A percentile compares a stretch with the other conserved stretches of the same genome.
Evolutionary conservation across 2,113 vertebrate genomes (phyloP).

Genomic region (Prionailurus bengalensis): DNA sequence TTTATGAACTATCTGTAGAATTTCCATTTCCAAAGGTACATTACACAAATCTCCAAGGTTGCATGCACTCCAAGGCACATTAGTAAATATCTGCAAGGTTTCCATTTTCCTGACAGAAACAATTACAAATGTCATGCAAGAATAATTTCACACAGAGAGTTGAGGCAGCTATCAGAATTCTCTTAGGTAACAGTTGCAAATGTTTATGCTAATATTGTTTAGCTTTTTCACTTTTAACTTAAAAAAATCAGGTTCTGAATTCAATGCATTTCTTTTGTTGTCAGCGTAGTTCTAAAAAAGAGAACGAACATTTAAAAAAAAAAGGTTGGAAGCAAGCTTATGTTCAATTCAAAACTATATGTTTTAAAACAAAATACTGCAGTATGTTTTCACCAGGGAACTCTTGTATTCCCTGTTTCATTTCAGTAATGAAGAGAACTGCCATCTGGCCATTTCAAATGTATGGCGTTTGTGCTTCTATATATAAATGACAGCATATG

Average conservation of each 20-base stretch:
- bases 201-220: conserved; percentile 78
- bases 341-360: conserved; percentile 47
- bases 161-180: conserved; percentile 76
- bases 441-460: conserved; percentile 64
- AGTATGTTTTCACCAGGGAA: conserved; percentile 51
- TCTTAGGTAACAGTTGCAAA: conserved; percentile 79
- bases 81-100: conserved; percentile 85
- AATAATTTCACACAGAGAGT: conserved; percentile 84
- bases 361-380: conserved; percentile 70
- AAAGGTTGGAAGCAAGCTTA: conserved; percentile 33
- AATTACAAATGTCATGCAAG: conserved; percentile 88
- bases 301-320: neutral
- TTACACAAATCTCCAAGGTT: conserved; percentile 87
- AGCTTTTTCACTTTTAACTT: conserved; percentile 62
- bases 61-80: conserved; percentile 84
- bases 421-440: conserved; percentile 55
- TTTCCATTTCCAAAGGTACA: conserved; percentile 87
- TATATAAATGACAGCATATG: conserved; percentile 57
- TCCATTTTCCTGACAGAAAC: conserved; percentile 90
- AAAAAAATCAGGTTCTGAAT: conserved; percentile 50
- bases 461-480: conserved; percentile 60
- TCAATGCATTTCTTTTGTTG: conserved; percentile 29
- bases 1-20: conserved; percentile 83
- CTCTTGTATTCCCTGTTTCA: conserved; percentile 40
- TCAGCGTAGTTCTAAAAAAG: neutral